Conservation (phyloP, 2,888 invertebrate genomes). For the Drosophila siamana region DNA sequence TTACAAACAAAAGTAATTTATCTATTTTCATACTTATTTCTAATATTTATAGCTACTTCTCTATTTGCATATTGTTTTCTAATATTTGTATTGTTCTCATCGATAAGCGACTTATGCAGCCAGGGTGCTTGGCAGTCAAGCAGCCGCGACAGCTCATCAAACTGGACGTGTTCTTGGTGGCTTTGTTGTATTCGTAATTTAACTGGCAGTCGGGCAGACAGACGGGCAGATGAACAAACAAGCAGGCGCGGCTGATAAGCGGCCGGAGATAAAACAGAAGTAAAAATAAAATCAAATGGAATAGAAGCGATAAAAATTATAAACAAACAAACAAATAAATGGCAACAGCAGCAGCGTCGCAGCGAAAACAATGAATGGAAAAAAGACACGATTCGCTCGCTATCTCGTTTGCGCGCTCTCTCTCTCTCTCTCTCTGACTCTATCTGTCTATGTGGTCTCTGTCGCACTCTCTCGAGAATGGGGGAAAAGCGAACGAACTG, state of each 20-base stretch:
- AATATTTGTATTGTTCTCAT: too few relatives aligned
- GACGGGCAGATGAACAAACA: constrained; percentile 16
- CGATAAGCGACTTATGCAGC: too few relatives aligned
- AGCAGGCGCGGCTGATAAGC: constrained; percentile 38
- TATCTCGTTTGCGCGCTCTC: neutral
- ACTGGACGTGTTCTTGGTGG: constrained; percentile 3
- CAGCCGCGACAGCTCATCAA: neutral
- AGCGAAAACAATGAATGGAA: constrained; percentile 53
- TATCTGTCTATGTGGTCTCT: neutral
- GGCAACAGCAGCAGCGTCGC: constrained; percentile 16
- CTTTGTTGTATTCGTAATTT: constrained; percentile 25
- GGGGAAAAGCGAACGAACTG: constrained; percentile 16
- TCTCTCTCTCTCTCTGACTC: neutral
- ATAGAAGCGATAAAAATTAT: constrained; percentile 45
- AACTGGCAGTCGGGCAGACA: constrained; percentile 4
- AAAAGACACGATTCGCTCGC: constrained; percentile 5
- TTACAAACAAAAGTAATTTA: too few relatives aligned
- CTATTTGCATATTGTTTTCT: too few relatives aligned
- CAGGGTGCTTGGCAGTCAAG: neutral
- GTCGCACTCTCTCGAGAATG: neutral
- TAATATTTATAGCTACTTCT: too few relatives aligned
- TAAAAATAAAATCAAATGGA: constrained; percentile 18
- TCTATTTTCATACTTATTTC: too few relatives aligned
- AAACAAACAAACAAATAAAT: constrained; percentile 47
- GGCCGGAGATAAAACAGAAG: constrained; percentile 1